Percentiles rank a stretch among this genome's conserved stretches.
phyloP scores from a whole-genome alignment of 2,888 invertebrate genomes.

The Drosophila parthenogenetica region DNA sequence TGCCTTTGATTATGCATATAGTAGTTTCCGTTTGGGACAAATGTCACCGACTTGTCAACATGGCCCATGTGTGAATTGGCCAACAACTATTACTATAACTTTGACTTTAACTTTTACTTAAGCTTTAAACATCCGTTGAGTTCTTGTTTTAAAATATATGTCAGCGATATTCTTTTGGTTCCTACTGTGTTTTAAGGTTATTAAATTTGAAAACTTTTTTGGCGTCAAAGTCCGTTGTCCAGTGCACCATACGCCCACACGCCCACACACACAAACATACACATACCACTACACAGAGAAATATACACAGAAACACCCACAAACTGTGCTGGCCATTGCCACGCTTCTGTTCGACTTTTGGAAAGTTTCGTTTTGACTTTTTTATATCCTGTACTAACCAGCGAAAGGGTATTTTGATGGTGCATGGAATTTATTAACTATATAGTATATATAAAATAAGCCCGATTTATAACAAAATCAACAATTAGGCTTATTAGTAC shows the following conservation, averaged over 20 bases:
- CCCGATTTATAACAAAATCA: no score
- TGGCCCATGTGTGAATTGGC: slow-evolving; percentile 51
- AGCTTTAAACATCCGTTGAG: slow-evolving; percentile 31
- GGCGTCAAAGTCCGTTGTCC: slow-evolving; percentile 61
- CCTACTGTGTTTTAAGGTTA: slow-evolving; percentile 68
- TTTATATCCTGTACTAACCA: slow-evolving; percentile 18
- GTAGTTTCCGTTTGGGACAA: slow-evolving; percentile 54
- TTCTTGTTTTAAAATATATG: slow-evolving; percentile 30
- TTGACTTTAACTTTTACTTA: neutral
- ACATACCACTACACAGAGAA: slow-evolving; percentile 14
- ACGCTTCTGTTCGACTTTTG: slow-evolving; percentile 49
- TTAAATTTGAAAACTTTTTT: slow-evolving; percentile 79
- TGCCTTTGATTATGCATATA: slow-evolving; percentile 41
- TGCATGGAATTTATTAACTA: no score
- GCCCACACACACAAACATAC: no score
- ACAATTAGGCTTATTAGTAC: no score
- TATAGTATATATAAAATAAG: no score
- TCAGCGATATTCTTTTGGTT: slow-evolving; percentile 27
- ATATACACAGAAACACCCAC: slow-evolving; percentile 1
- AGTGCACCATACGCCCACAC: slow-evolving; percentile 22
- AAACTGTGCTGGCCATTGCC: slow-evolving; percentile 21
- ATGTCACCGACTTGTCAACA: slow-evolving; percentile 52
- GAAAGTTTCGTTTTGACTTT: slow-evolving; percentile 49
- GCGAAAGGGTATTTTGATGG: neutral
- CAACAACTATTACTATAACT: slow-evolving; percentile 29